Evolutionary conservation across 2,797 vertebrate genomes (phyloP).

Genomic region (Parambassis ranga): DNA sequence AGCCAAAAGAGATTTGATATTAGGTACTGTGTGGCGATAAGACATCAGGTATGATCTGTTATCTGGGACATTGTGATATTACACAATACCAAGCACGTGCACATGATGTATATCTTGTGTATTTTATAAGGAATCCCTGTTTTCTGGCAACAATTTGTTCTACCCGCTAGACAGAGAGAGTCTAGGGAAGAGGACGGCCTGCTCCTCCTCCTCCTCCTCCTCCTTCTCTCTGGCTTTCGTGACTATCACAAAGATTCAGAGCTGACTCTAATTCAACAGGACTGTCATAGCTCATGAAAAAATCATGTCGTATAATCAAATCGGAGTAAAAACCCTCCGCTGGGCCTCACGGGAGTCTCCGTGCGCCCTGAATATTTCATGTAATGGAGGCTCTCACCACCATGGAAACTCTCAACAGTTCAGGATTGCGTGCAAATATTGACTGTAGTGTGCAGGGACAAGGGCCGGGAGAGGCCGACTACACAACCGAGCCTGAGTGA

Average conservation of each 20-base stretch:
- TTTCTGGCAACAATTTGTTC: conserved; percentile 13
- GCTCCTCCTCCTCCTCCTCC: conserved; percentile 46
- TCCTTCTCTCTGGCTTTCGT: conserved; percentile 79
- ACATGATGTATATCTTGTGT: not conserved
- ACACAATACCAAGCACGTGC: not conserved
- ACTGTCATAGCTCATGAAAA: conserved; percentile 96
- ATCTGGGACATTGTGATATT: not conserved
- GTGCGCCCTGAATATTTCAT: conserved; percentile 92
- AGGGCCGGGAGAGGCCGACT: conserved; percentile 72
- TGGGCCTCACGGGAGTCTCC: conserved; percentile 81
- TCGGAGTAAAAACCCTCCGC: conserved; percentile 90
- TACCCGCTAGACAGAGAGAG: conserved; percentile 6
- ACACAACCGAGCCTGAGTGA: conserved; percentile 83
- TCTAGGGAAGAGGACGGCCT: conserved; percentile 50
- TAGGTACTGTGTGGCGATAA: not conserved
- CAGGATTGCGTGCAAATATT: conserved; percentile 92
- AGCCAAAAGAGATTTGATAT: not conserved
- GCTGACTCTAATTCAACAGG: conserved; percentile 91
- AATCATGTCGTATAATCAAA: conserved; percentile 97
- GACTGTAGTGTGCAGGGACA: conserved; percentile 83
- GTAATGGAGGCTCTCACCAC: conserved; percentile 80
- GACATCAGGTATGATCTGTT: not conserved
- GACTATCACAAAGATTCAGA: conserved; percentile 85
- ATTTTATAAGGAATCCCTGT: not conserved
- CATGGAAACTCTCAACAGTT: conserved; percentile 85